Evolutionary conservation across 2,888 invertebrate species (phyloP), one percentile per base, ranked within the genome.

Genomic region (Lacanobia wlatinum): DNA sequence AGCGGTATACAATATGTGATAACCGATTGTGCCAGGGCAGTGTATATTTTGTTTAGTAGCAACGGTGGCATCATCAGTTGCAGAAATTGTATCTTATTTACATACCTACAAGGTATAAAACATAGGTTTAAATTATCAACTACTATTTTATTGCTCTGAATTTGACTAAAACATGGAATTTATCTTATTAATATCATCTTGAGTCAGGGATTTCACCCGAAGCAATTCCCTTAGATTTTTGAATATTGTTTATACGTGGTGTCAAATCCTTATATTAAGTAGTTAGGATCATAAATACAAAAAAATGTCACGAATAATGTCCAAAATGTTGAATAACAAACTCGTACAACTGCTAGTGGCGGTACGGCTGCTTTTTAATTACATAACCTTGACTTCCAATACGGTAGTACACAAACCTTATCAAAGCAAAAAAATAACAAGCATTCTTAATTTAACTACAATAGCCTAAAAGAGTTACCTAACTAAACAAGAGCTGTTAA

Each of bases 361-460:
- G 38, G 18, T 21, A 34, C 28, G 12, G 38, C 48, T 14, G 40
- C 40, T 21, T 56, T 60, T 60, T 34, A 69, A 68, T 76, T 38
- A 60, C 21, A 28, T 62, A 67, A 62, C 76, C 69, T 78, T 79
- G 78, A 69, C 48, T 74, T 73, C 10, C 50, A 79, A 53, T 21
- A 43, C 38, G 16, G 12, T 23, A 23, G 61, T 55, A n/a, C n/a
- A 68, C 58, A 75, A 76, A 67, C 59, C 58, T 68, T 68, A 53
- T 61, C 52, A 73, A 61, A 55, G 34, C 52, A 64, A 59, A 16
- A 48, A 66, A 71, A 73, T 60, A 63, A 67, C 56, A 46, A 75
- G 38, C 40, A 82, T 71, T 80, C 62, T 73, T 53, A 9, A 52
- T 67, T 56, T 63, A 80, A 78, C 63, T 61, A 70, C 66, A 82